Evolutionary conservation across 2,888 invertebrate species (phyloP).

Genomic region (Sceliomorpha sp.): DNA sequence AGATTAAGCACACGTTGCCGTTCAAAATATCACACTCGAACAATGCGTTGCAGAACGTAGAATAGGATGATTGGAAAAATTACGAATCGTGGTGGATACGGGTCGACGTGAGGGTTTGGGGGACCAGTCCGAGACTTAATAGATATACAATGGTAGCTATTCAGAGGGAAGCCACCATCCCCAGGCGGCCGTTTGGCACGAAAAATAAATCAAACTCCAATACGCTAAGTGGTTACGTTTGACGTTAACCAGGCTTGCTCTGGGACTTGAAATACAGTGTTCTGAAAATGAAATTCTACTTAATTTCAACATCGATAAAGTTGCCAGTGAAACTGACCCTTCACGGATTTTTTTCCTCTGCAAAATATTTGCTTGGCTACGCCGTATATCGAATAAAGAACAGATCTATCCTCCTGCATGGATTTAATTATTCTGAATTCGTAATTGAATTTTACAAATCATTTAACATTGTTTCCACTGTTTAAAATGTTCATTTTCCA

Average conservation of each 20-base stretch:
- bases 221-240: conserved; percentile 80
- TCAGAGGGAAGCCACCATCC: conserved; percentile 69
- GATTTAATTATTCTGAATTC: too few relatives aligned
- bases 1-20: too few relatives aligned
- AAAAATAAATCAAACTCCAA: conserved; percentile 80
- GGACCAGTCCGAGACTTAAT: conserved; percentile 61
- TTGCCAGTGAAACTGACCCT: conserved; percentile 40
- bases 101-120: conserved; percentile 31
- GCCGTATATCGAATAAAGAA: too few relatives aligned
- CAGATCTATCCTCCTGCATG: too few relatives aligned
- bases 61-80: conserved; percentile 13
- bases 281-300: conserved; percentile 76
- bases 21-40: conserved; percentile 4
- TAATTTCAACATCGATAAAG: conserved; percentile 67
- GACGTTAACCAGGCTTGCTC: conserved; percentile 77
- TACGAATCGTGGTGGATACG: conserved; percentile 16
- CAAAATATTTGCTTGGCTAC: neutral
- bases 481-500: too few relatives aligned
- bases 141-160: conserved; percentile 76
- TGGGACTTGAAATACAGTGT: conserved; percentile 32
- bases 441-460: too few relatives aligned
- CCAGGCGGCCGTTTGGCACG: conserved; percentile 73
- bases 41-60: neutral
- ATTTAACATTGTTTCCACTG: too few relatives aligned
- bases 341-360: conserved; percentile 19